These are phyloP conservation scores for Hormiphora californensis DNA, from an alignment of 37 sponge, comb jelly and placozoan species.

Conservation along the genomic window DNA sequence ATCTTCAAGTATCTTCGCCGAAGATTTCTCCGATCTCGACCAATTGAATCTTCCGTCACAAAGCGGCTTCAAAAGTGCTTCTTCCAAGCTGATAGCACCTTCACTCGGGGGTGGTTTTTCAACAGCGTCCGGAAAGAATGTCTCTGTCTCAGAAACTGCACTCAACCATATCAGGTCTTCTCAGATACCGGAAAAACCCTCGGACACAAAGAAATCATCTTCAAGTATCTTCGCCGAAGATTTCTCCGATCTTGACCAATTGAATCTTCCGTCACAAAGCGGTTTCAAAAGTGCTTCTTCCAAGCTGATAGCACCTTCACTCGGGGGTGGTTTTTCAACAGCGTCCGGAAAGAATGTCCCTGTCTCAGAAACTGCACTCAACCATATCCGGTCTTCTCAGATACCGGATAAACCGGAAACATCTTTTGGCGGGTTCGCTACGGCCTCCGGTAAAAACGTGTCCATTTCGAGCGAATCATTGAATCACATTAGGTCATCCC, in stretches of 20 bases:
- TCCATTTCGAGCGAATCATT: not conserved
- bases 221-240: not conserved
- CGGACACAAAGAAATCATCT: not conserved
- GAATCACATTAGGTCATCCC: not conserved
- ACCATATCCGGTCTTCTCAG: not conserved
- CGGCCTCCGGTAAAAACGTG: not conserved
- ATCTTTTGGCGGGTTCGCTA: not conserved
- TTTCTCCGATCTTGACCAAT: not conserved
- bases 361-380: not conserved
- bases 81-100: not conserved
- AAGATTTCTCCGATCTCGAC: conserved; percentile 13
- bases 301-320: not conserved
- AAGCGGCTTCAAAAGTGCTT: not conserved
- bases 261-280: too few relatives aligned
- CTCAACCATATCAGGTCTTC: conserved; percentile 7
- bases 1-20: not conserved
- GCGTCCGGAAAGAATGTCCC: not conserved
- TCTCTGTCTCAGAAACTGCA: not conserved
- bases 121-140: not conserved
- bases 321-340: not conserved
- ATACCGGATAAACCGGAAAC: not conserved
- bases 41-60: not conserved
- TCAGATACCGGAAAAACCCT: not conserved
- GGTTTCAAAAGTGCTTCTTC: too few relatives aligned
- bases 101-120: not conserved